These are phyloP conservation scores for Parapsyche elsis DNA, from an alignment of 1,140 invertebrate genomes.

Conservation along the genomic window DNA sequence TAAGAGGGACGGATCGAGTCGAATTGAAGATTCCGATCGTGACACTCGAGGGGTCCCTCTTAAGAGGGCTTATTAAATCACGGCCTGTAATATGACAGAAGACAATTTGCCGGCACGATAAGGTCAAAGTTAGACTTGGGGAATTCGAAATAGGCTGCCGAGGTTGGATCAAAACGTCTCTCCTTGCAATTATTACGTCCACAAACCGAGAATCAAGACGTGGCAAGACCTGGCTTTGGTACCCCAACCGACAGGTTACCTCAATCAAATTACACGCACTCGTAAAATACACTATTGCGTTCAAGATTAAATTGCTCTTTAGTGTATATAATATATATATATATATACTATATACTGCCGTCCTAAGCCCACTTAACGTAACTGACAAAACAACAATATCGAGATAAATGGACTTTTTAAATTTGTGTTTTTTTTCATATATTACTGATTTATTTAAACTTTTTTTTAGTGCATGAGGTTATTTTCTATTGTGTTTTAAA, in stretches of 20 bases:
- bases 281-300: background rate
- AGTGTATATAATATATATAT: background rate
- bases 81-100: background rate
- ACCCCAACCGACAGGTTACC: background rate
- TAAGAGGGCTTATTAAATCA: background rate
- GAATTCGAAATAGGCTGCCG: background rate
- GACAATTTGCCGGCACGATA: background rate
- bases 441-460: no score
- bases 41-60: no score
- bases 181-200: constrained; percentile 7
- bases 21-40: no score
- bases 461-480: no score
- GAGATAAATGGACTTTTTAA: no score
- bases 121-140: background rate
- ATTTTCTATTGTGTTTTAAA: no score
- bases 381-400: no score
- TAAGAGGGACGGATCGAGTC: no score
- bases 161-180: background rate
- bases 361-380: no score
- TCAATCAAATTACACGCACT: background rate
- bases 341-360: background rate
- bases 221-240: background rate
- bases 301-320: background rate
- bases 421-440: no score
- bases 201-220: background rate